phyloP scores from a whole-genome alignment of 30 jellyfish, hydroid and myxozoan species.

The Euphysa ruthae region DNA sequence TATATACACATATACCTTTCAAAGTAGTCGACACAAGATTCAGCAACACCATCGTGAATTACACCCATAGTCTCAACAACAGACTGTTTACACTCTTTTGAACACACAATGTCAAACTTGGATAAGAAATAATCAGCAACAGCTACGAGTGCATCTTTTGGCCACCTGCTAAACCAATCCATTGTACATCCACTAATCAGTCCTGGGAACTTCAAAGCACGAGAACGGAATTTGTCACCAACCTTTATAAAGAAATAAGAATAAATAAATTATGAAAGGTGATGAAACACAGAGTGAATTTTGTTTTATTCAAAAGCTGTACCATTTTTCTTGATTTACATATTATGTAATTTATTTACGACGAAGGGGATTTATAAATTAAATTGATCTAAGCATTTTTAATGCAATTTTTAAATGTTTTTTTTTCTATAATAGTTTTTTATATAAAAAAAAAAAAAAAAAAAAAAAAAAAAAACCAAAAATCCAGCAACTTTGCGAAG shows the following conservation, averaged over 20 bases:
- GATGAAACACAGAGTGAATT: too few species aligned
- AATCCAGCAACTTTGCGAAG: too few species aligned
- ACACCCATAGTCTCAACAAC: conserved; percentile 95
- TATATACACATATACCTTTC: conserved; percentile 52
- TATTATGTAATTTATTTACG: too few species aligned
- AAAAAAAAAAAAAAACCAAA: too few species aligned
- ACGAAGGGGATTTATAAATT: too few species aligned
- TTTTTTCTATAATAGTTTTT: too few species aligned
- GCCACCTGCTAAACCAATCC: conserved; percentile 99
- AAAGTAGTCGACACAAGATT: conserved; percentile 79
- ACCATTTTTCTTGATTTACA: too few species aligned
- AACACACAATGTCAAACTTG: conserved; percentile 70
- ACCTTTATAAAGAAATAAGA: conserved; percentile 53
- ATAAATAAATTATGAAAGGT: too few species aligned
- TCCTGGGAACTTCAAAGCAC: conserved; percentile 94
- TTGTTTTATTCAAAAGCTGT: too few species aligned
- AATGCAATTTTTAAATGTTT: too few species aligned
- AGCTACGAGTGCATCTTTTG: conserved; percentile 89
- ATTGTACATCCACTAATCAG: conserved; percentile 92
- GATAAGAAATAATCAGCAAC: conserved; percentile 94
- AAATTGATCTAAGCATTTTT: too few species aligned
- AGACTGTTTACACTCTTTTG: conserved; percentile 46
- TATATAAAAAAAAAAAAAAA: too few species aligned
- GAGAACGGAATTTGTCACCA: conserved; percentile 86
- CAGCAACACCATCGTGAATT: conserved; percentile 93